Percentiles rank a stretch among this genome's conserved stretches.
These are phyloP conservation scores for Agonopterix arenella DNA, from an alignment of 2,888 invertebrate genomes.

Conservation along the genomic window DNA sequence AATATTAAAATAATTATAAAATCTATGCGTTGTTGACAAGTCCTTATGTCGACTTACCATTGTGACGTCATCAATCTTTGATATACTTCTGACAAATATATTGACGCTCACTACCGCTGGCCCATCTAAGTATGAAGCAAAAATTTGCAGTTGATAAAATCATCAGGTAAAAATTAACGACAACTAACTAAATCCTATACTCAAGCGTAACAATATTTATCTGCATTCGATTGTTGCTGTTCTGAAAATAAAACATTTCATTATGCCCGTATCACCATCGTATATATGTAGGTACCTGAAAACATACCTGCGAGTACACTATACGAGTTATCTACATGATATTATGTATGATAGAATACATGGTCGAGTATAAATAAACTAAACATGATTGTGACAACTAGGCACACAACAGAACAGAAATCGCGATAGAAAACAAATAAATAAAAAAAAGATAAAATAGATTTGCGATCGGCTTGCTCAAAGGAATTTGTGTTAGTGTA, in stretches of 20 bases:
- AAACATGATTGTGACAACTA: too few relatives aligned
- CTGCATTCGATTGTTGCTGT: slow-evolving; percentile 17
- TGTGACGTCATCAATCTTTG: slow-evolving; percentile 99
- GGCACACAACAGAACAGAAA: not conserved
- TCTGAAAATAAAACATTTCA: slow-evolving; percentile 19
- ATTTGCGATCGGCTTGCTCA: slow-evolving; percentile 45
- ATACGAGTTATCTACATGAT: too few relatives aligned
- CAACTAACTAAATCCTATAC: slow-evolving; percentile 28
- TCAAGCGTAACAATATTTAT: slow-evolving; percentile 36
- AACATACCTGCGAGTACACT: slow-evolving; percentile 14
- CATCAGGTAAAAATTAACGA: slow-evolving; percentile 40
- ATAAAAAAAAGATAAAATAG: not conserved
- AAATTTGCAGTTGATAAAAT: slow-evolving; percentile 51
- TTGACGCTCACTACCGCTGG: slow-evolving; percentile 97
- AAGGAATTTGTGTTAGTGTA: slow-evolving; percentile 74
- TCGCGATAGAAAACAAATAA: not conserved
- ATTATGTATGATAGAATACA: too few relatives aligned
- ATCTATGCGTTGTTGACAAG: slow-evolving; percentile 40
- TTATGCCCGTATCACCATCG: slow-evolving; percentile 38
- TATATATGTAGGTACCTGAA: slow-evolving; percentile 25
- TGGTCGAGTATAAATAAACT: too few relatives aligned
- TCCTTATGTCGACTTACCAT: slow-evolving; percentile 89
- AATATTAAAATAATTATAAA: slow-evolving; percentile 39
- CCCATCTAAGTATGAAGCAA: slow-evolving; percentile 85
- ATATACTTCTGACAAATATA: slow-evolving; percentile 99